Conservation (phyloP, 1,140 invertebrate genomes). For the Diplogasteroides magnus region DNA sequence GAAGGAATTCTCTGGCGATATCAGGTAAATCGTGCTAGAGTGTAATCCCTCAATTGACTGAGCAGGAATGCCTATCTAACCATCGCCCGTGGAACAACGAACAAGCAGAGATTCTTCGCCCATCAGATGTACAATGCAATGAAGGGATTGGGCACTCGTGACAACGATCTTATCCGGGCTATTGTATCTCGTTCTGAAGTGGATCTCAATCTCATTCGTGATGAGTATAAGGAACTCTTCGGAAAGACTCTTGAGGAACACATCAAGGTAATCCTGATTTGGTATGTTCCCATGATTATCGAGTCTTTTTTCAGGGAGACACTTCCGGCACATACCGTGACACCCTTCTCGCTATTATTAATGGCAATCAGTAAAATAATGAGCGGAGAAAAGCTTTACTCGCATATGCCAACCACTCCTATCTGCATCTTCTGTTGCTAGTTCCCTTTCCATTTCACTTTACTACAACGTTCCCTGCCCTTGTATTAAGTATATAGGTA, state of each 20-base stretch:
- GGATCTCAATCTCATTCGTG: constrained; percentile 55
- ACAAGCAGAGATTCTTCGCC: constrained; percentile 66
- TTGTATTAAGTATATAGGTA: too few relatives aligned
- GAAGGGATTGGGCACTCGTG: constrained; percentile 56
- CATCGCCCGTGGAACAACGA: constrained; percentile 57
- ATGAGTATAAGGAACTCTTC: constrained; percentile 45
- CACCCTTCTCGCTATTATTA: not conserved
- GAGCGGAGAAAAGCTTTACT: too few relatives aligned
- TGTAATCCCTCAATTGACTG: too few relatives aligned
- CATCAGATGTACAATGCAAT: constrained; percentile 77
- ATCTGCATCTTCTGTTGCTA: too few relatives aligned
- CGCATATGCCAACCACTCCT: too few relatives aligned
- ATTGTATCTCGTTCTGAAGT: constrained; percentile 55
- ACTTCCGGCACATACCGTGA: not conserved
- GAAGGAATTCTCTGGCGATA: constrained; percentile 75
- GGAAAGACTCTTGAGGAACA: constrained; percentile 40
- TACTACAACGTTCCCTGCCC: too few relatives aligned
- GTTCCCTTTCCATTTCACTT: too few relatives aligned
- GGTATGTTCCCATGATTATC: too few relatives aligned
- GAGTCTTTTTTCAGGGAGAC: not conserved
- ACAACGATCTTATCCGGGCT: constrained; percentile 50
- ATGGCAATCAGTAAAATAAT: not conserved
- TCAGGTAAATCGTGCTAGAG: too few relatives aligned
- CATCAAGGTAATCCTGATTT: constrained; percentile 41
- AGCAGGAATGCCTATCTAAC: constrained; percentile 69